A percentile compares a stretch with the other conserved stretches of the same genome.
Conservation (phyloP, 2,888 invertebrate genomes). For the Drosophila multiciliata region DNA sequence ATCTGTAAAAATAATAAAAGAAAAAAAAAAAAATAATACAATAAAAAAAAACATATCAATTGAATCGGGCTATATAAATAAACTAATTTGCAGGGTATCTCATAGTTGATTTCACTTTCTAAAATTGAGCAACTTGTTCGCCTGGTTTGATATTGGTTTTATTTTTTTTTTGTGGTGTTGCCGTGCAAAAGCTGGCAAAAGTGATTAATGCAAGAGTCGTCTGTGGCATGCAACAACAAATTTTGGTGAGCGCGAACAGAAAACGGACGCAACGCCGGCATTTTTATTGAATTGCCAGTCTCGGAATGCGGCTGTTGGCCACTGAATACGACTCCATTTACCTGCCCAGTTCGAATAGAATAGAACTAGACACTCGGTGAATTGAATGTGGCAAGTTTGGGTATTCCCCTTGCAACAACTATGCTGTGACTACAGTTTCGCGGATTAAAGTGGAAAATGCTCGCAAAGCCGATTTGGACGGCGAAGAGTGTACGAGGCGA, state of each 20-base stretch:
- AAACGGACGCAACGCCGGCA: slow-evolving; percentile 60
- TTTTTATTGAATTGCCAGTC: slow-evolving; percentile 76
- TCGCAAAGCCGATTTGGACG: slow-evolving; percentile 62
- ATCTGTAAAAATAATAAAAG: neutral
- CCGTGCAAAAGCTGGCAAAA: slow-evolving; percentile 72
- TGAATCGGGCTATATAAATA: neutral
- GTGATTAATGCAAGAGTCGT: slow-evolving; percentile 78
- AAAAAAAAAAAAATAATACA: no score
- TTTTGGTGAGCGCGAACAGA: slow-evolving; percentile 73
- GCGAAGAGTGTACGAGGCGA: slow-evolving; percentile 34
- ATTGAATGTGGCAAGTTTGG: neutral
- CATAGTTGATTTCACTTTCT: neutral
- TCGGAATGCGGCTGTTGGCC: slow-evolving; percentile 54
- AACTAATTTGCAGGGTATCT: neutral
- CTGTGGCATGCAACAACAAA: slow-evolving; percentile 62
- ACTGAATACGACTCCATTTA: slow-evolving; percentile 56
- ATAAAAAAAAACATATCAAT: no score
- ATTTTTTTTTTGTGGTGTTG: slow-evolving; percentile 25
- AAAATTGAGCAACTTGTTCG: neutral
- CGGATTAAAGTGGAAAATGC: slow-evolving; percentile 72
- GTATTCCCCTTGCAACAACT: neutral
- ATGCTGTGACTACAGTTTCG: slow-evolving; percentile 72
- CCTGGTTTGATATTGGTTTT: slow-evolving; percentile 18
- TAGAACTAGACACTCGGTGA: slow-evolving; percentile 39
- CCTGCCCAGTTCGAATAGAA: slow-evolving; percentile 45